Evolutionary conservation across 2,888 invertebrate species (phyloP).

Genomic region (Oasisia sp.): DNA sequence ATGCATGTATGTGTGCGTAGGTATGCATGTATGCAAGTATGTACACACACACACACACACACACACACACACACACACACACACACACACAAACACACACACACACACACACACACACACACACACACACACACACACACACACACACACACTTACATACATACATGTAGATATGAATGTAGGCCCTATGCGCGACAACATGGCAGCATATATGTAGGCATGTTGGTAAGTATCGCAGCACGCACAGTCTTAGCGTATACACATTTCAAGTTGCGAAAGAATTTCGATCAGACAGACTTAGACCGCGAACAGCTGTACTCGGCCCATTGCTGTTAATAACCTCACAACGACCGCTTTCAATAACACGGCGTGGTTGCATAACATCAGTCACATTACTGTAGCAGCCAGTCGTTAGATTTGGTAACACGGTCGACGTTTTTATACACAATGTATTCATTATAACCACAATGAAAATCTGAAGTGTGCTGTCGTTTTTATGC

Average conservation of each 20-base stretch:
- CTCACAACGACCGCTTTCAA: neutral
- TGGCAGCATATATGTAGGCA: neutral
- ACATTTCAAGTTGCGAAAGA: neutral
- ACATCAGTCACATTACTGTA: neutral
- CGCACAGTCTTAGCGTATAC: neutral
- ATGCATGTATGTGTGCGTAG: too few species aligned
- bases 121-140: neutral
- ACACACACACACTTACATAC: neutral
- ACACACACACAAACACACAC: too few species aligned
- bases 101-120: neutral
- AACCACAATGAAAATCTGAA: neutral
- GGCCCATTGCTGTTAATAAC: neutral
- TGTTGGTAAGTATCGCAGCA: too few species aligned
- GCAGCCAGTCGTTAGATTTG: neutral
- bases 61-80: too few species aligned
- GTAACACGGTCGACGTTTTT: neutral
- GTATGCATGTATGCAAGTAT: neutral
- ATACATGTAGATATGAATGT: neutral
- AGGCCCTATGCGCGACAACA: too few species aligned
- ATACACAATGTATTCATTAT: neutral
- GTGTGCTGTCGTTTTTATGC: neutral
- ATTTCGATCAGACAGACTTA: neutral
- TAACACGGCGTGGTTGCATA: neutral
- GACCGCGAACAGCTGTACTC: neutral
- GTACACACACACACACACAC: neutral